These are phyloP conservation scores for Blennius ocellaris DNA, from an alignment of 2,113 vertebrate genomes.

Conservation along the genomic window DNA sequence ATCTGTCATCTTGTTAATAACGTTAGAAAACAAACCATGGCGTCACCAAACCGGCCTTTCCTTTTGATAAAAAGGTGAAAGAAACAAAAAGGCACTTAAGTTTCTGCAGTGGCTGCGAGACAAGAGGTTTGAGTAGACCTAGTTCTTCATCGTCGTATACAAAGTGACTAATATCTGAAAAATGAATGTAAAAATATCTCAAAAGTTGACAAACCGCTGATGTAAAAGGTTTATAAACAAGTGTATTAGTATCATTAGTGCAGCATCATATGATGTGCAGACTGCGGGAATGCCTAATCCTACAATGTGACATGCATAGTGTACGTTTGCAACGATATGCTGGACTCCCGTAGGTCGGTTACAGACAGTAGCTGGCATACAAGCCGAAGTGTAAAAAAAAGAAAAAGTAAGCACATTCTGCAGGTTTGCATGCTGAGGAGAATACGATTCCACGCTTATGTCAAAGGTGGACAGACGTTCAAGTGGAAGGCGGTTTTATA, in stretches of 20 bases:
- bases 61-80: conserved; percentile 32
- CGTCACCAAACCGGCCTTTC: conserved; percentile 27
- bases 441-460: neutral
- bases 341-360: conserved; percentile 30
- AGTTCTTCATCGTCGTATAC: conserved; percentile 49
- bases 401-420: conserved; percentile 35
- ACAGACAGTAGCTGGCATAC: conserved; percentile 41
- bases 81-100: conserved; percentile 78
- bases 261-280: conserved; percentile 56
- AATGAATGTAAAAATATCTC: conserved; percentile 47
- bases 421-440: conserved; percentile 36
- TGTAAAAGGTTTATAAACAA: conserved; percentile 56
- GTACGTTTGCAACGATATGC: conserved; percentile 45
- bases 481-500: conserved; percentile 36
- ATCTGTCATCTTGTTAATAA: conserved; percentile 26
- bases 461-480: conserved; percentile 21
- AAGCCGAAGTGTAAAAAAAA: conserved; percentile 35
- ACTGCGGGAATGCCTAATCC: conserved; percentile 75
- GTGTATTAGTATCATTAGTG: conserved; percentile 66
- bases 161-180: conserved; percentile 53
- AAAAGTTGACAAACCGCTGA: conserved; percentile 34
- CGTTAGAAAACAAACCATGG: conserved; percentile 23
- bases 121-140: conserved; percentile 25
- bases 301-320: conserved; percentile 76
- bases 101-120: conserved; percentile 52